These are phyloP conservation scores for Hyphantria cunea DNA, from an alignment of 1,140 invertebrate genomes.

Conservation along the genomic window DNA sequence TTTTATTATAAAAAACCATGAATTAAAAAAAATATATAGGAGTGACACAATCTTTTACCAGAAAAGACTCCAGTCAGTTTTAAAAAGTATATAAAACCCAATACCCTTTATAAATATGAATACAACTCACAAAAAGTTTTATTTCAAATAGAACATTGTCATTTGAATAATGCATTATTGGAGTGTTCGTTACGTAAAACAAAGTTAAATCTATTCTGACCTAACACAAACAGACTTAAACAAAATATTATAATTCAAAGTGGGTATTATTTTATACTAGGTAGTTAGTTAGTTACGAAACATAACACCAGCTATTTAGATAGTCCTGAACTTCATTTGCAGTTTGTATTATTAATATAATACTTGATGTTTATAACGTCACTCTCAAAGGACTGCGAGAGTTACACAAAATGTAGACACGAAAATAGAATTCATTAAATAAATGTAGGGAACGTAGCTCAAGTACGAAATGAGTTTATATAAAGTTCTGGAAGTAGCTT, in stretches of 20 bases:
- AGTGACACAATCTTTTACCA: too few species aligned
- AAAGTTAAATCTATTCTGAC: too few species aligned
- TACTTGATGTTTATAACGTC: not conserved
- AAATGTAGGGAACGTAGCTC: not conserved
- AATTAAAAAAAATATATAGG: too few species aligned
- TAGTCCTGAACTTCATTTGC: not conserved
- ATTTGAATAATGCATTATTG: too few species aligned
- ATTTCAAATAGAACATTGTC: too few species aligned
- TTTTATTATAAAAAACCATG: too few species aligned
- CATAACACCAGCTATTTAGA: not conserved
- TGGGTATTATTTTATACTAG: not conserved
- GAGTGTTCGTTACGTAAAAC: too few species aligned
- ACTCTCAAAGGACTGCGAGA: not conserved
- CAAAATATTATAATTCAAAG: not conserved
- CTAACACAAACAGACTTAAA: too few species aligned
- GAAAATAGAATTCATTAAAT: not conserved
- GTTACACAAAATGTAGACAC: not conserved
- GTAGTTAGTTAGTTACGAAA: not conserved
- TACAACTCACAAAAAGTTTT: too few species aligned
- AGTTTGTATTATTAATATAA: not conserved
- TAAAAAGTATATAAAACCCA: too few species aligned
- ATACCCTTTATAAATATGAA: too few species aligned
- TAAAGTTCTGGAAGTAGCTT: not conserved
- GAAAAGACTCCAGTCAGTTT: too few species aligned
- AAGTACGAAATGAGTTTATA: not conserved